Conservation (phyloP, 2,797 vertebrate genomes). For the Leptoclinus maculatus region DNA sequence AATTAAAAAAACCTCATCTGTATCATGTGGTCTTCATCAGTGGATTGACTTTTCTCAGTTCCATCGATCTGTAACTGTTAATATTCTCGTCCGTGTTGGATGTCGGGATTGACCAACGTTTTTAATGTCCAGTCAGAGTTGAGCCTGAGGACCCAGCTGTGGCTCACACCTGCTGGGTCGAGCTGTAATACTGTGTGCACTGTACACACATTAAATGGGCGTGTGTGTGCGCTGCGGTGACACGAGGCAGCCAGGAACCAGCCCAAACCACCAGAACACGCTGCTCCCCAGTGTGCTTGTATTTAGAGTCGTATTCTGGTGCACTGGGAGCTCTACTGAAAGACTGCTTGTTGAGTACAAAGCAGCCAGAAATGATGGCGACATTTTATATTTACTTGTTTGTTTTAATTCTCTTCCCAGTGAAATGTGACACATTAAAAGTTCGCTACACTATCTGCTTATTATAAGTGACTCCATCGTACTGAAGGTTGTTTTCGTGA, state of each 20-base stretch:
- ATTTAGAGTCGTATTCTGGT: not conserved
- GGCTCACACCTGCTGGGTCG: conserved; percentile 37
- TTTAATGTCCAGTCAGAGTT: conserved; percentile 3
- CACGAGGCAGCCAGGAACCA: not conserved
- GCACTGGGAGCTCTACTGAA: not conserved
- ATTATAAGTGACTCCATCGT: not conserved
- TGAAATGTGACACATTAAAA: not conserved
- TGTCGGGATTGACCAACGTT: too few species aligned
- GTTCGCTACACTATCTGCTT: too few species aligned
- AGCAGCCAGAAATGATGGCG: not conserved
- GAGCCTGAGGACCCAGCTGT: conserved; percentile 31
- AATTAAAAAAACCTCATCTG: not conserved
- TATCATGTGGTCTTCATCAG: not conserved
- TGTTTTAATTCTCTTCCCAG: not conserved
- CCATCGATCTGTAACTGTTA: too few species aligned
- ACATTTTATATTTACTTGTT: too few species aligned
- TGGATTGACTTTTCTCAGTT: not conserved
- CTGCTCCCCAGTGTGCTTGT: not conserved
- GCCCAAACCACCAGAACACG: conserved; percentile 22
- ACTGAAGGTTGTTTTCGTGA: not conserved
- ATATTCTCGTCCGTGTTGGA: too few species aligned
- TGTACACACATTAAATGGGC: not conserved
- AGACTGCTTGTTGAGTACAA: not conserved
- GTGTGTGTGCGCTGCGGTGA: not conserved
- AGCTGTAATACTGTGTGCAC: not conserved